Evolutionary conservation across 2,888 invertebrate genomes (phyloP), one percentile per base, ranked within the genome.

Genomic region (Neuroscelio doddi): DNA sequence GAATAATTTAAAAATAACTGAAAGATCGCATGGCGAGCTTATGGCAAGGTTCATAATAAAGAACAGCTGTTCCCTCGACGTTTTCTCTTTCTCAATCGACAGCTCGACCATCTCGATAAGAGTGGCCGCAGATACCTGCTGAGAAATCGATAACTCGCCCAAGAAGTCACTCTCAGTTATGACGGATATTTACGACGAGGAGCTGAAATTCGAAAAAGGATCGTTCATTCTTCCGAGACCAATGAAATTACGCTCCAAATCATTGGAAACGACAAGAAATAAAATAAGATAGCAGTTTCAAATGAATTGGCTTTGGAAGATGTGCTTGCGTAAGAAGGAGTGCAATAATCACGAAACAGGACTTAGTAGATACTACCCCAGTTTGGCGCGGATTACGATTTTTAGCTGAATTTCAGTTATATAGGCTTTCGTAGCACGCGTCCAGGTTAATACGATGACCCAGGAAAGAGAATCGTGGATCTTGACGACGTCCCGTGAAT

Each of bases 401-500:
- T 73, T 70, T 72, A 73, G 61, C 65, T 47, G 63, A 70, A 70
- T 69, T 71, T 64, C 68, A 58, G 68, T 68, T 69, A 68, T 72
- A 72, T 68, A 68, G 67, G 68, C 70, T 72, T 73, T 68, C 63
- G 56, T 50, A 51, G 64, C 50, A 30, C 63, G 62, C 52, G 50
- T 46, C 42, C 45, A 3, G 53, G 49, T 59, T 64, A 57, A 64
- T 53, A 56, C 56, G 15, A 30, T 8, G 39, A 5, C 15, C 9
- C 34, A 17, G 50, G 55, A 47, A 53, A 58, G 59, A 38, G 66
- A 58, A 70, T 66, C 53, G 62, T 62, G 50, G 56, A 68, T 65
- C 67, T 62, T 21, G 49, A 52, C 38, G 59, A 63, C 70, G 71
- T 72, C 59, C 50, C 64, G 70, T 75, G 77, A 81, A 80, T 80